Percentiles rank a stretch among this genome's conserved stretches.
These are phyloP conservation scores for Aythya baeri DNA, from an alignment of 2,113 vertebrate genomes.

Conservation along the genomic window DNA sequence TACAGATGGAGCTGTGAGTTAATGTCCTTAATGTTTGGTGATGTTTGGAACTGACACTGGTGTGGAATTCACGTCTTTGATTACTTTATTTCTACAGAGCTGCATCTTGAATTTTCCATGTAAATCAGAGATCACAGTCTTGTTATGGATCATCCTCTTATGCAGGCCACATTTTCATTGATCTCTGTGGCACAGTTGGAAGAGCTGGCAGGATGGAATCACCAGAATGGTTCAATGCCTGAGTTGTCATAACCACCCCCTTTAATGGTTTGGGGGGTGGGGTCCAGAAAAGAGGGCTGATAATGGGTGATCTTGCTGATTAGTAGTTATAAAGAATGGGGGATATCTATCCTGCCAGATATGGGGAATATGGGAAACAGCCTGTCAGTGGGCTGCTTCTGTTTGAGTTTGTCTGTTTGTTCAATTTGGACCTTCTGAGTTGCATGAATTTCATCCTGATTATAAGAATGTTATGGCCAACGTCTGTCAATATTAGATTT, in stretches of 20 bases:
- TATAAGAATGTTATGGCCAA: not conserved
- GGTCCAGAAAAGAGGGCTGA: not conserved
- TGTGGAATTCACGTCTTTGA: not conserved
- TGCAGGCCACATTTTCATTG: not conserved
- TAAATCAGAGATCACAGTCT: not conserved
- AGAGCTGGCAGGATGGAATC: not conserved
- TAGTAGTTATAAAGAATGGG: not conserved
- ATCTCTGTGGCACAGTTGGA: accelerated
- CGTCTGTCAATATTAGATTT: not conserved
- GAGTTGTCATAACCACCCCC: not conserved
- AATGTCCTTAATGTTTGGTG: not conserved
- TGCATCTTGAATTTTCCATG: not conserved
- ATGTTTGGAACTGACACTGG: accelerated
- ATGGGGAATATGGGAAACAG: not conserved
- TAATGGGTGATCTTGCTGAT: not conserved
- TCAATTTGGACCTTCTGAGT: not conserved
- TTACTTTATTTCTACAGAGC: not conserved
- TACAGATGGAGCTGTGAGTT: not conserved
- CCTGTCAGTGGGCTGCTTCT: not conserved
- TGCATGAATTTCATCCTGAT: not conserved
- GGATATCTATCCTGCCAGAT: not conserved
- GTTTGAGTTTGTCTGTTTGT: not conserved
- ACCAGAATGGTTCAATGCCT: accelerated
- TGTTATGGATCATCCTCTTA: not conserved
- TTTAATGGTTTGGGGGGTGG: not conserved